Evolutionary conservation across 2,113 vertebrate species (phyloP), one percentile per base, ranked within the genome.

Genomic region (Ictalurus punctatus): DNA sequence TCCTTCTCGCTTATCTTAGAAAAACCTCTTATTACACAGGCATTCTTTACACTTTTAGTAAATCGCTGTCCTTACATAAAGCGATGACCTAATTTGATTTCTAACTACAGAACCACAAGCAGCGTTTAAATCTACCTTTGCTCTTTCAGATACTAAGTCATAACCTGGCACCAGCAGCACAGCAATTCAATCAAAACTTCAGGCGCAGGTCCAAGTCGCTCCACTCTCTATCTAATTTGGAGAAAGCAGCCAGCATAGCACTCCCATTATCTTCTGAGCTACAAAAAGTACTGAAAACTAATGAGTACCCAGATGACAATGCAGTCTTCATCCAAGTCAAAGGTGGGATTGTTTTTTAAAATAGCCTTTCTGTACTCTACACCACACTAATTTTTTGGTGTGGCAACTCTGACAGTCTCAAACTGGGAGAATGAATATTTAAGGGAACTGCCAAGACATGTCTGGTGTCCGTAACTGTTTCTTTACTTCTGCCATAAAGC

Each of bases 1-100:
- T 87, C 48, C 44, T 56, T 59, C 56, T 67, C 23, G 27, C 30
- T 82, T 67, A 87, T 87, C 86, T 87, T 82, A 30, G 30, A 56
- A 56, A 83, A 88, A 54, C 27, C 48, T 74, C 37, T 59, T 40
- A 27, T 14, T 61, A 67, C n/a, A 30, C 63, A 83, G 30, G 65
- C 30, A 10, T 88, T 83, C 3, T 82, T 82, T 37, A 87, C 61
- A 83, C 86, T 71, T 59, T 69, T 7, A 19, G 63, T 83, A 83
- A 48, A 83, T 83, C 16, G n/a, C 63, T 82, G 86, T 65, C 16
- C 10, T 65, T 48, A 56, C 12, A 69, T 37, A 48, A 83, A 17
- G 16, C 16, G 30, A 82, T 87, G 61, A 87, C 21, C 65, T 88
- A 21, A 76, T 83, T 10, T 13, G 16, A 85, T 85, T 73, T 76